Conservation (phyloP, 1,140 invertebrate genomes). For the Formica exsecta region DNA sequence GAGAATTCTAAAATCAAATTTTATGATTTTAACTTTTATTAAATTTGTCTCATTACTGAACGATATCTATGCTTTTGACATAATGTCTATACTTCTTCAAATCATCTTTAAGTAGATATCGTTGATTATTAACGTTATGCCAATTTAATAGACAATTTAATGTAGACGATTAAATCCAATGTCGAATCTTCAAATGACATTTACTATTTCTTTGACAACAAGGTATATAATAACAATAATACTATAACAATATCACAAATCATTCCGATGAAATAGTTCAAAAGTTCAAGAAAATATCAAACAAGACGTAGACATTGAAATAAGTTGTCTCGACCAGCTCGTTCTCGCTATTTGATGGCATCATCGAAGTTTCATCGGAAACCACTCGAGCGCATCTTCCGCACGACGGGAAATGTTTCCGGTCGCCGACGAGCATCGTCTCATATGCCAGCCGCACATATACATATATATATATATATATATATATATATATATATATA, state of each 20-base stretch:
- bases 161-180: background rate
- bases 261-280: background rate
- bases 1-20: background rate
- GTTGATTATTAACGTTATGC: background rate
- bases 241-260: background rate
- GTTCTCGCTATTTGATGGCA: conserved; percentile 31
- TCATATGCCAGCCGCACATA: conserved; percentile 35
- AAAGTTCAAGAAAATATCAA: background rate
- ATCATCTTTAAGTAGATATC: background rate
- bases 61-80: background rate
- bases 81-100: background rate
- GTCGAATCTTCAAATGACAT: background rate
- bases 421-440: conserved; percentile 26
- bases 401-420: conserved; percentile 40
- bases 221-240: background rate
- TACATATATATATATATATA: conserved; percentile 46
- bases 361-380: conserved; percentile 52
- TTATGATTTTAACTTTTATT: background rate
- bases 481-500: too few species aligned
- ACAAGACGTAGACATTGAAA: background rate
- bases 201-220: background rate
- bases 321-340: conserved; percentile 27
- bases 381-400: conserved; percentile 43
- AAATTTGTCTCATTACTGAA: background rate
- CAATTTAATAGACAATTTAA: background rate